Evolutionary conservation across 2,888 invertebrate genomes (phyloP), one percentile per base, ranked within the genome.

Genomic region (Strigamia maritima): DNA sequence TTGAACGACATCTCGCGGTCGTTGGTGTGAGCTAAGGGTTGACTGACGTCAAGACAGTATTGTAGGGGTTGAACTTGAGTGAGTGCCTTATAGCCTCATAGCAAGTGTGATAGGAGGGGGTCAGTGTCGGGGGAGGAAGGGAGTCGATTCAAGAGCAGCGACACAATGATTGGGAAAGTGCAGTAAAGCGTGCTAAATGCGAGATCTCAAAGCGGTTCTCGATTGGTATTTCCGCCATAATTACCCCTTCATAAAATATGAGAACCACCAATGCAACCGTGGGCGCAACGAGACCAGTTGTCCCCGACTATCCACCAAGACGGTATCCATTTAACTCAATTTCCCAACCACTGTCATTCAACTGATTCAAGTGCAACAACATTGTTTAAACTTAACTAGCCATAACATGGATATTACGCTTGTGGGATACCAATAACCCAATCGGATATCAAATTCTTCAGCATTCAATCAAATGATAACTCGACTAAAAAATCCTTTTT

Each of bases 191-290:
- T 70, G 40, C 70, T 49, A 74, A 74, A 74, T 24, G 70, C 28
- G 78, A 38, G 74, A 26, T 35, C 74, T 65, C 35, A 35, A 74
- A 74, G 26, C 70, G 19, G 78, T 65, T 70, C 38, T 78, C 40
- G 78, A 78, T 78, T 78, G 78, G 78, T 74, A 78, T 78, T 78
- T 78, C 78, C 74, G 78, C 78, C 78, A 78, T 78, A 78, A 78
- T 78, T 78, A 78, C 44, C 70, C 78, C 70, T 70, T 78, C 78
- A 78, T 78, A 78, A 78, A 78, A 65, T 38, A 78, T 78, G 78
- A 65, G 74, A 74, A 35, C 78, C 78, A 74, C 78, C 78, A 78
- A 78, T 78, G 78, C 78, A 78, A 78, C 74, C 70, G 78, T 65
- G 60, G 60, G 60, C 60, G 60, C 60, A 65, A 65, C 60, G 22